Base-by-base conservation (phyloP, 1,140 invertebrate genomes). In the Drosophila ambigua region DNA sequence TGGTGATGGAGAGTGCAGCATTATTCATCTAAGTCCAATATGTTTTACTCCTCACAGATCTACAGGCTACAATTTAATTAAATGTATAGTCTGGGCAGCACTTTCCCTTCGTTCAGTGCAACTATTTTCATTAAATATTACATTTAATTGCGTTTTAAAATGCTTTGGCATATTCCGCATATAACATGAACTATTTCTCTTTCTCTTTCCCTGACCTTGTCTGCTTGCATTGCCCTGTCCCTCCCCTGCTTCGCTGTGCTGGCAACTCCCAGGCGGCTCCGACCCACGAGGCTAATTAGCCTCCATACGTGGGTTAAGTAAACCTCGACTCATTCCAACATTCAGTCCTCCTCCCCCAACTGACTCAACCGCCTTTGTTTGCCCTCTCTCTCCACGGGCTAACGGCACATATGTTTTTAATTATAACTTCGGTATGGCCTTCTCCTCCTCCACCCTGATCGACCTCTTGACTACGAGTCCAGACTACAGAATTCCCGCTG, bases 391-490 rank as follows among this genome's bases (percentile, higher is more conserved):
- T 41, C 39, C 43, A 65, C 39, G 58, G 48, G 61, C 83, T 82
- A 80, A 65, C 85, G 76, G 26, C 79, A 72, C 83, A 88, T 89
- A 74, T 88, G 83, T 88, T 88, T 88, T 88, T 88, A 88, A 88
- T 88, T 88, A 88, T 88, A 88, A 73, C 76, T 71, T 61, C 58
- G 75, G 44, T 43, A 50, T 13, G 11, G 35, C 35, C 35, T 39
- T 5, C 35, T 39, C 11, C 41, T 20, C 26, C 9, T 55, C 45
- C 26, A 8, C 39, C 28, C 48, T 46, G 58, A 20, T 60, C 59
- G 49, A 62, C 51, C 49, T 9, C 6, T 26, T 35, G 41, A 45
- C 24, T 52, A 8, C 53, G 20, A 43, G 49, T 46, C 66, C 62
- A 54, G 50, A 57, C 75, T 74, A 60, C 46, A 51, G 71, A 73